These are phyloP conservation scores for Amniataba percoides DNA, from an alignment of 2,797 vertebrate genomes.

Conservation along the genomic window DNA sequence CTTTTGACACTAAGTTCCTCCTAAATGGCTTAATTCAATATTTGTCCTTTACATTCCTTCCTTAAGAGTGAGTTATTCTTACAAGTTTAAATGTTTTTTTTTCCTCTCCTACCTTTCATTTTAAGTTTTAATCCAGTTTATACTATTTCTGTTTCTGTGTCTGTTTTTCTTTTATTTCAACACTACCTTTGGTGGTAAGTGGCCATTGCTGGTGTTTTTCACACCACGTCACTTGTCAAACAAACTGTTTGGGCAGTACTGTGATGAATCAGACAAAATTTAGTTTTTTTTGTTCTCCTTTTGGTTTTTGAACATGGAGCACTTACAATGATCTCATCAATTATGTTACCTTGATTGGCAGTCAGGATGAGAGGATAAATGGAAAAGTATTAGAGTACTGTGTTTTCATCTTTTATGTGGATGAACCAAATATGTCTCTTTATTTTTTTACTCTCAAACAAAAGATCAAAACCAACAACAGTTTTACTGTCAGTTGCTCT, in stretches of 20 bases:
- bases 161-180: neutral
- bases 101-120: neutral
- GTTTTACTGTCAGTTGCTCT: neutral
- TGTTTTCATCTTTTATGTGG: slow-evolving; percentile 2
- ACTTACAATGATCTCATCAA: neutral
- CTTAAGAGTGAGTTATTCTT: neutral
- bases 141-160: neutral
- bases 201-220: neutral
- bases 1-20: slow-evolving; percentile 32
- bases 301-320: slow-evolving; percentile 13
- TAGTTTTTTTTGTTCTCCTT: slow-evolving; percentile 9
- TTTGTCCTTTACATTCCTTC: slow-evolving; percentile 14
- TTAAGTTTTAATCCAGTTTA: neutral
- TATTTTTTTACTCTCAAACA: slow-evolving; percentile 1
- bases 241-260: neutral
- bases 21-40: slow-evolving; percentile 42
- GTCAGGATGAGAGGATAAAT: too few species aligned
- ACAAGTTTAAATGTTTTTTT: neutral
- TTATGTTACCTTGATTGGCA: slow-evolving; percentile 8
- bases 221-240: slow-evolving; percentile 9
- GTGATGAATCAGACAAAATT: neutral
- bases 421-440: neutral
- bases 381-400: too few species aligned
- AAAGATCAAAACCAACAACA: neutral
- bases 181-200: neutral